Percentiles rank a stretch among this genome's conserved stretches.
Conservation (phyloP, 2,797 vertebrate species). For the Cetoscarus ocellatus region DNA sequence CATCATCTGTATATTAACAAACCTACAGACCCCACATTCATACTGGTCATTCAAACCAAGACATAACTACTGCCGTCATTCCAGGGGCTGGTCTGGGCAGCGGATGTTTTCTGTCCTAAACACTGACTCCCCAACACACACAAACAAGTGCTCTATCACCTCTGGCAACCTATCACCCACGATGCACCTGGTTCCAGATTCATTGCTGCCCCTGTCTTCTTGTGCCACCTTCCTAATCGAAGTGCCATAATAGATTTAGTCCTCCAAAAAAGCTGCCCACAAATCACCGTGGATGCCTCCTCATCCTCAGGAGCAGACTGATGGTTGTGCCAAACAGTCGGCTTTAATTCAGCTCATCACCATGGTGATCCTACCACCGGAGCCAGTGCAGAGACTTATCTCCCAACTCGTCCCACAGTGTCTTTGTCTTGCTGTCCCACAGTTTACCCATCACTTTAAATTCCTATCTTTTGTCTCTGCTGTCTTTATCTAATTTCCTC, state of each 20-base stretch:
- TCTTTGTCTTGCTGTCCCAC: conserved; percentile 23
- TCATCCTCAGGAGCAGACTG: conserved; percentile 28
- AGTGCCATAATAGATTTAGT: conserved; percentile 19
- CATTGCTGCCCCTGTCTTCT: conserved; percentile 8
- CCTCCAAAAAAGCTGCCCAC: conserved; percentile 27
- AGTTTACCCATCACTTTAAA: conserved; percentile 5
- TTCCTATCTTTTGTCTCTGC: conserved; percentile 1
- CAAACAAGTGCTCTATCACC: conserved; percentile 45
- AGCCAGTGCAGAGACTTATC: conserved; percentile 37
- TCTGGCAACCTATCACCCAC: conserved; percentile 11
- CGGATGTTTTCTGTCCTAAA: conserved; percentile 7
- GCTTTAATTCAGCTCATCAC: conserved; percentile 61
- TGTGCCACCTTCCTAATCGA: conserved; percentile 28
- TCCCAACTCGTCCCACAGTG: conserved; percentile 28
- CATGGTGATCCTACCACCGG: conserved; percentile 60
- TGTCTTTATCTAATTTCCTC: not conserved
- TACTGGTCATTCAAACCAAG: no score
- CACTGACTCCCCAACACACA: not conserved
- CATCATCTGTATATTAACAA: no score
- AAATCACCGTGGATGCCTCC: conserved; percentile 28
- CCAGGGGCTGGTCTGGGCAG: conserved; percentile 11
- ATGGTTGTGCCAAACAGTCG: conserved; percentile 30
- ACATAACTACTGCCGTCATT: no score
- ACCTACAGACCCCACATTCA: no score
- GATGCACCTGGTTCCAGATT: not conserved